Percentiles rank a stretch among this genome's conserved stretches.
Evolutionary conservation across 2,888 invertebrate genomes (phyloP).

Genomic region (Sepioteuthis lessoniana): DNA sequence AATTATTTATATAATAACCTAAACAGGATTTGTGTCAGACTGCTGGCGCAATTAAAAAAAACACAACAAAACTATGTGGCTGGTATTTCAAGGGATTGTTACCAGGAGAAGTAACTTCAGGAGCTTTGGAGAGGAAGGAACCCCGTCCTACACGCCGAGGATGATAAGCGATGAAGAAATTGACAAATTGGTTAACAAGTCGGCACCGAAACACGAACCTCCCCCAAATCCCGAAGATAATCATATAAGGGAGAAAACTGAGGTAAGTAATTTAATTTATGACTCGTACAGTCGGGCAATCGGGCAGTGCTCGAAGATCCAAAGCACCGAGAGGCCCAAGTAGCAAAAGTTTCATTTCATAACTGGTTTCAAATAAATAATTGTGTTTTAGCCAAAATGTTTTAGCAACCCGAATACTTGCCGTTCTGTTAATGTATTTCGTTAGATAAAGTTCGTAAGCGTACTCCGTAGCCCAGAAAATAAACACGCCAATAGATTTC

Average conservation of each 20-base stretch:
- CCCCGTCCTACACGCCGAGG: background rate
- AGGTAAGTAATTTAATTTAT: slow-evolving; percentile 7
- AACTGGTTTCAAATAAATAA: too few species aligned
- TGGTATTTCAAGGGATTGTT: slow-evolving; percentile 33
- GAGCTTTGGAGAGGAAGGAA: background rate
- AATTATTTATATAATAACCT: background rate
- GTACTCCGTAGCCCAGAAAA: too few species aligned
- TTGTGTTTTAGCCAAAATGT: too few species aligned
- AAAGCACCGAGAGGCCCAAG: too few species aligned
- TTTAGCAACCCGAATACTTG: too few species aligned
- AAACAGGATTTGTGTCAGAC: background rate
- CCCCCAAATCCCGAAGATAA: background rate
- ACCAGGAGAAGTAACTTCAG: slow-evolving; percentile 11
- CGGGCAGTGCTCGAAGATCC: too few species aligned
- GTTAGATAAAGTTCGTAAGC: too few species aligned
- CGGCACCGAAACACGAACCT: background rate
- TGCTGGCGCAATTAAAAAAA: background rate
- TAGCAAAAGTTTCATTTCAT: too few species aligned
- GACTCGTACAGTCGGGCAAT: too few species aligned
- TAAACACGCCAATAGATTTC: too few species aligned
- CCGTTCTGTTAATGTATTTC: too few species aligned
- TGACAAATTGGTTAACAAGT: background rate
- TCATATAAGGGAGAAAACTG: background rate
- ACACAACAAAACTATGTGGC: background rate
- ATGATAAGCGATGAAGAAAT: background rate